These are phyloP conservation scores for Tipula vernalis DNA, from an alignment of 2,888 invertebrate genomes.

Conservation along the genomic window DNA sequence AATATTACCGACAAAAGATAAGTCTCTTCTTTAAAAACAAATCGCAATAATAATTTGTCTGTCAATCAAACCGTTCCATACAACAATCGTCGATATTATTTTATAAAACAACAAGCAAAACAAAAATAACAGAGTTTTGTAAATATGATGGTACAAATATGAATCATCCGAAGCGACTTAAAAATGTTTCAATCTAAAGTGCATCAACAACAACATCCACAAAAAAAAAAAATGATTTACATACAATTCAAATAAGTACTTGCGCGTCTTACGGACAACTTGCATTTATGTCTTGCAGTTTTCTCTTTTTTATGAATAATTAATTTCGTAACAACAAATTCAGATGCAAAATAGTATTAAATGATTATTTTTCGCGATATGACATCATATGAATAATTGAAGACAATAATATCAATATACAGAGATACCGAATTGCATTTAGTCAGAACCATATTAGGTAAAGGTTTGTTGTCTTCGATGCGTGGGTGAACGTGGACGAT, in stretches of 20 bases:
- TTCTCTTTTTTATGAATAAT: neutral
- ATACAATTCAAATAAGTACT: neutral
- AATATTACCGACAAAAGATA: neutral
- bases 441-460: neutral
- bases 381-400: neutral
- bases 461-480: neutral
- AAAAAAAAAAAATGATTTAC: neutral
- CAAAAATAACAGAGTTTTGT: neutral
- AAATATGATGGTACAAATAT: neutral
- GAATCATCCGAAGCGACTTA: neutral
- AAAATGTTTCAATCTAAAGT: neutral
- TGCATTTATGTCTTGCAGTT: neutral
- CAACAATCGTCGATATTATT: neutral
- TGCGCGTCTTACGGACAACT: neutral
- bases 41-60: neutral
- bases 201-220: neutral
- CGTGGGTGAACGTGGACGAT: neutral
- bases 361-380: neutral
- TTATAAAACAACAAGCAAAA: neutral
- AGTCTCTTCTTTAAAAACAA: neutral
- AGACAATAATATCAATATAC: neutral
- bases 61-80: neutral
- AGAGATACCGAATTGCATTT: neutral
- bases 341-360: neutral
- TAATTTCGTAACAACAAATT: neutral